Base-by-base conservation (phyloP, 2,797 vertebrate species). In the Malacoctenus gilli region DNA sequence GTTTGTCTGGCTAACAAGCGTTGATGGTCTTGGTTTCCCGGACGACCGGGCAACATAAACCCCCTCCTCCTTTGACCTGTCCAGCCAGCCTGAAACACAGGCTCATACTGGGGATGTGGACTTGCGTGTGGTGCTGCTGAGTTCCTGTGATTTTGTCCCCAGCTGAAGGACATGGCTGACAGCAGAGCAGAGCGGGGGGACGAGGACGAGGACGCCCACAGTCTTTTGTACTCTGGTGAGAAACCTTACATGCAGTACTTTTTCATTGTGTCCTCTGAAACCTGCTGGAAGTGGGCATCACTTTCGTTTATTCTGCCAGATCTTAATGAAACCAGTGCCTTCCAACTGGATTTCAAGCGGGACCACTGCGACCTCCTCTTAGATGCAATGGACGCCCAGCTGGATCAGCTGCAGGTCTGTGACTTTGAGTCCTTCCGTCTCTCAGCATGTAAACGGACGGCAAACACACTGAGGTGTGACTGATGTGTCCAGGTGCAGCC, bases 361-460 rank as follows among this genome's bases (percentile, higher is more conserved):
- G 89, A 90, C 54, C 76, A 54, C 52, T 80, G 77, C 19, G 87
- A 91, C 36, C 49, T 44, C 11, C 83, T 92, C 0, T 40, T 91
- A 9, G 88, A 91, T 5, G 54, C 86, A 0, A 72, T 91, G 0
- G 92, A 88, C 49, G 75, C 72, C 40, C 72, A 61, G 50, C 87
- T 91, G 1, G 73, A 60, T 36, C 80, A 73, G 43, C 75, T 92
- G 49, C 89, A 91, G 89, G 92, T 93, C 37, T 54, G 67, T 23
- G 28, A 21, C 31, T 41, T 7, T 39, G 1, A 18, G 8, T 30
- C 12, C 49, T n/a, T 3, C 25, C 6, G 25, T 28, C 25, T n/a
- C 25, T 28, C 25, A 5, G 2, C 25, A 28, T n/a, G n/a, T n/a
- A n/a, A n/a, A n/a, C n/a, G n/a, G n/a, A n/a, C n/a, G n/a, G n/a